A percentile compares a stretch with the other conserved stretches of the same genome.
Evolutionary conservation across 2,797 vertebrate species (phyloP).

Genomic region (Phataginus tricuspis): DNA sequence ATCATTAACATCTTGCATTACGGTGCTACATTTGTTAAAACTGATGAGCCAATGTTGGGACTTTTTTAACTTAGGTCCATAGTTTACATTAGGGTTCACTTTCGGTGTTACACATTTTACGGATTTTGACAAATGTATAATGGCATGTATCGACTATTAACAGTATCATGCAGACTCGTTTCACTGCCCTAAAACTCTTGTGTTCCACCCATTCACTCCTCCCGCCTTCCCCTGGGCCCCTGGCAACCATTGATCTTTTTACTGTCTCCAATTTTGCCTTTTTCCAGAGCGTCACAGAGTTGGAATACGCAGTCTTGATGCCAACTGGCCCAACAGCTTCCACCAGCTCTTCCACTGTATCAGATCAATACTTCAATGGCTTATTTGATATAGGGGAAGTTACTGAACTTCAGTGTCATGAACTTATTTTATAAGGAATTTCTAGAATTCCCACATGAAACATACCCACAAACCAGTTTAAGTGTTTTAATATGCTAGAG

Average conservation of each 20-base stretch:
- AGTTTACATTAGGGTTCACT: background rate
- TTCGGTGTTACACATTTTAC: background rate
- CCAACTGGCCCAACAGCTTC: background rate
- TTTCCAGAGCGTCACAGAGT: background rate
- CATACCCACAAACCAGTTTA: background rate
- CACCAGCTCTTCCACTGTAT: background rate
- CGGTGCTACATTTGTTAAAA: background rate
- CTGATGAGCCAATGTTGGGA: background rate
- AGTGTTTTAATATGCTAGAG: background rate
- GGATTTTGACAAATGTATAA: background rate
- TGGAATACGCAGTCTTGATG: background rate
- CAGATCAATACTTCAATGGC: background rate
- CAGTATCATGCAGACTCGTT: background rate
- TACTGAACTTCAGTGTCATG: background rate
- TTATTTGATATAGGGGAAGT: slow-evolving; percentile 15
- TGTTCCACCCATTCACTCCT: background rate
- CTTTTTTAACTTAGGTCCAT: background rate
- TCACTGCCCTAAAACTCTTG: background rate
- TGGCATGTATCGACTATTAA: background rate
- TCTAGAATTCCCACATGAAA: slow-evolving; percentile 1
- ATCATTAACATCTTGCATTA: background rate
- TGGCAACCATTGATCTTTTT: background rate
- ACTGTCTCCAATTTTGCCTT: background rate
- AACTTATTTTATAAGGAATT: slow-evolving; percentile 1
- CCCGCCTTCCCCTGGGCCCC: background rate